phyloP scores from a whole-genome alignment of 2,797 vertebrate species.

The Erithacus rubecula region DNA sequence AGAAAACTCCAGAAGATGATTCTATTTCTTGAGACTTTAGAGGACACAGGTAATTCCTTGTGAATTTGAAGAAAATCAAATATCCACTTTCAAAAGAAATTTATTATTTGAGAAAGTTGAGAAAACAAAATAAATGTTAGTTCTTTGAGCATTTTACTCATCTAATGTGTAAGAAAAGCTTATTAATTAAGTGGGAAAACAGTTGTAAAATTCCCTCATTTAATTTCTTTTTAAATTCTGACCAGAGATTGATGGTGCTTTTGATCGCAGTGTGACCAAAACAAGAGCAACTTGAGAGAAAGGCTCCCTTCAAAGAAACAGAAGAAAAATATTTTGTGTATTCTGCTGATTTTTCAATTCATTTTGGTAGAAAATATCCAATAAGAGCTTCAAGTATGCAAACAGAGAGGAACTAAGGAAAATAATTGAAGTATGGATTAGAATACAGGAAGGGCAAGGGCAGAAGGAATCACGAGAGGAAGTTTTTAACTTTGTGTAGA shows the following conservation, averaged over 20 bases:
- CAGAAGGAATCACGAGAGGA: not conserved
- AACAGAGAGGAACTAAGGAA: not conserved
- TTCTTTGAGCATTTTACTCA: not conserved
- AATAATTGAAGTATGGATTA: not conserved
- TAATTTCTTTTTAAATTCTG: not conserved
- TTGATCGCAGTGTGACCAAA: not conserved
- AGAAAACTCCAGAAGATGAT: not conserved
- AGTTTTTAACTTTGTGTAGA: not conserved
- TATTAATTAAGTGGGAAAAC: not conserved
- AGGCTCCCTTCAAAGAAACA: not conserved
- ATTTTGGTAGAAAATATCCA: not conserved
- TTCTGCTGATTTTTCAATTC: not conserved
- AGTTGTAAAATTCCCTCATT: not conserved
- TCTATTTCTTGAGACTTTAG: not conserved
- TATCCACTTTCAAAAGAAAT: not conserved
- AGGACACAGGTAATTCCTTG: not conserved
- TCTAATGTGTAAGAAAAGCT: not conserved
- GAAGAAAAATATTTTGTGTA: not conserved
- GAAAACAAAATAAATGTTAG: not conserved
- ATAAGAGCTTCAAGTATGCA: not conserved
- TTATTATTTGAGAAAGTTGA: not conserved
- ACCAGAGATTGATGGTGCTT: not conserved
- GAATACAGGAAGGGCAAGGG: not conserved
- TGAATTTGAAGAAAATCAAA: not conserved
- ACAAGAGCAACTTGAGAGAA: not conserved